Percentiles rank a stretch among this genome's conserved stretches.
These are phyloP conservation scores for Morus bassanus DNA, from an alignment of 2,797 vertebrate species.

Conservation along the genomic window DNA sequence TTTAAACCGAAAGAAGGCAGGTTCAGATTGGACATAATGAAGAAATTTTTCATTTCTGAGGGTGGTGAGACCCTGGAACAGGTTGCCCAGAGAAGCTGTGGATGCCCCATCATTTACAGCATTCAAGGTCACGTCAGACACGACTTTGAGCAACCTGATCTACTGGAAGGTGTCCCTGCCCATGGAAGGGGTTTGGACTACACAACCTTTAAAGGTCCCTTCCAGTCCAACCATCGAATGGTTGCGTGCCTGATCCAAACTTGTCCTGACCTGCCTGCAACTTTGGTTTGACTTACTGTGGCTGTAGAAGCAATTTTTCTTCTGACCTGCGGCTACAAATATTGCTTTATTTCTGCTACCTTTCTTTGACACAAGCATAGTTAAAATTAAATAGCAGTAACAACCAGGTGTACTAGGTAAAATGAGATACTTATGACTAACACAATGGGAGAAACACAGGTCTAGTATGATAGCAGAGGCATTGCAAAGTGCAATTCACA, in stretches of 20 bases:
- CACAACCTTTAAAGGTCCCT: background rate
- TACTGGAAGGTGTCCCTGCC: background rate
- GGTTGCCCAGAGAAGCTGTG: background rate
- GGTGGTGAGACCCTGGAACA: background rate
- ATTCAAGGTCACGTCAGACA: background rate
- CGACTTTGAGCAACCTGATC: background rate
- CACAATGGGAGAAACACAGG: background rate
- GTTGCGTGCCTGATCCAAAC: background rate
- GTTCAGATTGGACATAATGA: background rate
- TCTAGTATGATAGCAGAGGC: background rate
- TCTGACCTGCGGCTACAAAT: background rate
- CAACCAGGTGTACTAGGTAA: background rate
- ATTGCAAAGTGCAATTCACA: background rate
- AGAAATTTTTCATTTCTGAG: accelerated
- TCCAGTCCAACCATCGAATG: background rate
- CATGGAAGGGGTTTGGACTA: background rate
- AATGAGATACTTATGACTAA: background rate
- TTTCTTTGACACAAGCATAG: background rate
- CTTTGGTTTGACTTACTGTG: background rate
- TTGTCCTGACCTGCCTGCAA: background rate
- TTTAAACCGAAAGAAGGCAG: background rate
- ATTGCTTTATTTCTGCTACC: background rate
- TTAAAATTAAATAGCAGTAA: background rate
- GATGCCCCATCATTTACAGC: too few relatives aligned
- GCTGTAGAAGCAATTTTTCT: background rate